phyloP scores from a whole-genome alignment of 2,797 vertebrate species.

The Arremon aurantiirostris region DNA sequence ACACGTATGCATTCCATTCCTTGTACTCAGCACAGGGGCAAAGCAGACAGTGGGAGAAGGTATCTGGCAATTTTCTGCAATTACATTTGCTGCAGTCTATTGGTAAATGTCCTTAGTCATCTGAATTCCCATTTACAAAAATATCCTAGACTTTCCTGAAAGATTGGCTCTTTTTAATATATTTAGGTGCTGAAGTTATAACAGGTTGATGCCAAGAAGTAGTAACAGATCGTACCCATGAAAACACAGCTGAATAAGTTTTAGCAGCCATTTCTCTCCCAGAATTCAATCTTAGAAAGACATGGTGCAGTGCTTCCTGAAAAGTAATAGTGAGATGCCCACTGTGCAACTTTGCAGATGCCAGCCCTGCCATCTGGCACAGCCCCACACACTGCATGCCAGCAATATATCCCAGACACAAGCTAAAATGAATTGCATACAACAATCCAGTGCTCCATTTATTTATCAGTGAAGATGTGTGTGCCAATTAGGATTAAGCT shows the following conservation, averaged over 20 bases:
- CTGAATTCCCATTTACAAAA: constrained; percentile 14
- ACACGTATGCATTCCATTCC: neutral
- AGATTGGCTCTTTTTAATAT: neutral
- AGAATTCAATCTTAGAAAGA: neutral
- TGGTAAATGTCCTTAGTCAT: neutral
- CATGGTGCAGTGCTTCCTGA: constrained; percentile 1
- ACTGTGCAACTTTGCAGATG: constrained; percentile 18
- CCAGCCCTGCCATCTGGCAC: constrained; percentile 35
- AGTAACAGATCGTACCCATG: neutral
- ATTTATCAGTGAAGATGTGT: neutral
- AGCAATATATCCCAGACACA: neutral
- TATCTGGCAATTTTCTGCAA: constrained; percentile 5
- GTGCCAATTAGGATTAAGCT: constrained; percentile 20
- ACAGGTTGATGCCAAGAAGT: neutral
- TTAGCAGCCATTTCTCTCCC: neutral
- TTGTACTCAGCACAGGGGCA: neutral
- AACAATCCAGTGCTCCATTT: constrained; percentile 12
- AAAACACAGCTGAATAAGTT: constrained; percentile 3
- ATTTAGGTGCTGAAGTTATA: neutral
- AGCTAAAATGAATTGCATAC: constrained; percentile 2
- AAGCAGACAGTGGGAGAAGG: neutral
- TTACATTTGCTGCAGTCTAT: neutral
- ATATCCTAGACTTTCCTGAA: neutral
- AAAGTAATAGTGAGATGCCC: constrained; percentile 10
- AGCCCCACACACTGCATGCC: neutral